Evolutionary conservation across 2,888 invertebrate species (phyloP).

Genomic region (Calliphora vomitoria): DNA sequence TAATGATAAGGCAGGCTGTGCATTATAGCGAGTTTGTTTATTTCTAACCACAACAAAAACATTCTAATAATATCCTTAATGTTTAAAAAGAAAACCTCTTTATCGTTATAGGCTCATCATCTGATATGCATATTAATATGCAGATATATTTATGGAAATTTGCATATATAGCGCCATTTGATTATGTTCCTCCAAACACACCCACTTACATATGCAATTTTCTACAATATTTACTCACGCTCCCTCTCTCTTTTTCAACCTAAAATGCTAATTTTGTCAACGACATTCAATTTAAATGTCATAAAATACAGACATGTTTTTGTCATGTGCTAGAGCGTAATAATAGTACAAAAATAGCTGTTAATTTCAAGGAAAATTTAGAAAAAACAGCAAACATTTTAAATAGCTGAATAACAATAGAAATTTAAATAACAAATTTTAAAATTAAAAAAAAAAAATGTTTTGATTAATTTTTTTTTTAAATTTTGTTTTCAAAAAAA

Average conservation of each 20-base stretch:
- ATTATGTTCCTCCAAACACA: background rate
- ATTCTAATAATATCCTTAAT: background rate
- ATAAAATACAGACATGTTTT: constrained; percentile 64
- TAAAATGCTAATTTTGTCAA: constrained; percentile 61
- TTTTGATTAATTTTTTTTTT: too few relatives aligned
- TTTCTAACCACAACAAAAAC: background rate
- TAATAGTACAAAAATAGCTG: background rate
- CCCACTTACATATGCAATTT: background rate
- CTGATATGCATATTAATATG: constrained; percentile 56
- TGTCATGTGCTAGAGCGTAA: background rate
- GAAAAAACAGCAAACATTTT: background rate
- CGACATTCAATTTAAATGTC: constrained; percentile 60
- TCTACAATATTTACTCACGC: background rate
- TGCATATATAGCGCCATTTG: constrained; percentile 64
- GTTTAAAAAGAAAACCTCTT: constrained; percentile 34
- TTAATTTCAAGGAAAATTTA: background rate
- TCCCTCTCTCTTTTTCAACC: background rate
- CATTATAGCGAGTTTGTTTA: constrained; percentile 37
- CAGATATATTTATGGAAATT: constrained; percentile 59
- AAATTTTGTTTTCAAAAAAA: too few relatives aligned
- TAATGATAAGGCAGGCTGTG: background rate
- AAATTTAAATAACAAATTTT: too few relatives aligned
- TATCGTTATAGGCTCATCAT: constrained; percentile 37
- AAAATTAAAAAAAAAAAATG: too few relatives aligned
- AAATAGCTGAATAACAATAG: background rate